Base-by-base conservation (phyloP, 2,113 vertebrate species). In the Pterocles orientalis region DNA sequence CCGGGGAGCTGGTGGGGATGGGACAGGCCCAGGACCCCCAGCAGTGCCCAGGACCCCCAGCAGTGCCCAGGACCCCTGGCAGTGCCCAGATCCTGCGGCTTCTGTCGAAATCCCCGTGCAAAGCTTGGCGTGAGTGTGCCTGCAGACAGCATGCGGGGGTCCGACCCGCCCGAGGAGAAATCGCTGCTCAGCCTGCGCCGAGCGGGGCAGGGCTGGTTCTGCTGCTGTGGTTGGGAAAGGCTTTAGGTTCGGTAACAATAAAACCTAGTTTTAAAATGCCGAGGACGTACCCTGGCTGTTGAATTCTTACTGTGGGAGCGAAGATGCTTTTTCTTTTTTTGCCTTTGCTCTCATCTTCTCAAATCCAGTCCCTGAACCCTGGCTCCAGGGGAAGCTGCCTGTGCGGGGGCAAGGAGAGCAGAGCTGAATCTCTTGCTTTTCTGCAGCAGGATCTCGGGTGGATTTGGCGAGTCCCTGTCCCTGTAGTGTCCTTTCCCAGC, bases 131-230 rank as follows among this genome's bases (percentile, higher is more conserved):
- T 41, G 78, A 31, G 21, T 2, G 8, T 43, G 34, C 10, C 64
- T 3, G 7, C 5, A 11, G 68, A 11, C 15, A 9, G 36, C 2
- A 17, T 50, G 0, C 10, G 19, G 41, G 41, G 54, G 11, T 54
- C 60, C 1, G 1, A 20, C 31, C 60, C 43, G 14, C 25, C 11
- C 6, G 0, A 3, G 77, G 61, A 10, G 50, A 43, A 88, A 25
- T 17, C 2, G 0, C 26, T 20, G 18, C 61, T 73, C 53, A 14
- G 41, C 41, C 60, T 10, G 21, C 0, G 2, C 51, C 1, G 2
- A 33, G 84, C 2, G 1, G 31, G 65, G 62, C 65, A 18, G 39
- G 51, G 71, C 61, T 4, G 33, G 14, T 29, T 48, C 86, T 77
- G 50, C 82, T 31, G 57, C 62, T 1, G 21, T 24, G 6, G 60